Conservation (phyloP, 2,113 vertebrate species). For the Anoura caudifer region DNA sequence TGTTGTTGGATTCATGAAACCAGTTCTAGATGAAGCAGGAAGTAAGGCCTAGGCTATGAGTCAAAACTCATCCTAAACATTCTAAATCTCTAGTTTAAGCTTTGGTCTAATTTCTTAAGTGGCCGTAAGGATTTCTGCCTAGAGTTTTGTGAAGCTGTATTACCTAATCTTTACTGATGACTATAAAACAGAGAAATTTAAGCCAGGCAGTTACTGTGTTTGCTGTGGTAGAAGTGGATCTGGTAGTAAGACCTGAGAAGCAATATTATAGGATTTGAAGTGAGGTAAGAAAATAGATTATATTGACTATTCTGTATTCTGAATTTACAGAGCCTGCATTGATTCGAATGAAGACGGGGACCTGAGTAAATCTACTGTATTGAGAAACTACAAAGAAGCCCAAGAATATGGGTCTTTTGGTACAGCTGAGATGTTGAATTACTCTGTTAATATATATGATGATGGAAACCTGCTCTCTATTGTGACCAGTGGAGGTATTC, state of each 20-base stretch:
- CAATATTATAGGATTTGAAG: not conserved
- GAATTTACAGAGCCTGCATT: constrained; percentile 89
- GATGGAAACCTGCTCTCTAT: constrained; percentile 97
- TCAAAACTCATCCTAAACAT: not conserved
- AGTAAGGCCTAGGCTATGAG: not conserved
- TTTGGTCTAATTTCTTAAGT: not conserved
- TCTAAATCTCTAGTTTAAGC: not conserved
- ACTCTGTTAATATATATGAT: constrained; percentile 96
- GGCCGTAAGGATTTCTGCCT: not conserved
- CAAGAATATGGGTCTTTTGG: constrained; percentile 95
- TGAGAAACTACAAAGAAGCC: constrained; percentile 91
- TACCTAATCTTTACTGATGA: not conserved
- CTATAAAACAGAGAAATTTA: not conserved
- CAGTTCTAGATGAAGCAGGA: not conserved
- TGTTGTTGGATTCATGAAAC: not conserved
- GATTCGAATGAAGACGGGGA: constrained; percentile 94
- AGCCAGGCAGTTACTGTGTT: not conserved
- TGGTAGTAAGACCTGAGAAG: not conserved
- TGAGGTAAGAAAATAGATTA: not conserved
- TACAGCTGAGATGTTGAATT: constrained; percentile 97
- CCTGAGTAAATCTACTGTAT: constrained; percentile 85
- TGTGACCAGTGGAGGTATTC: constrained; percentile 96
- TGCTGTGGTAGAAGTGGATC: not conserved
- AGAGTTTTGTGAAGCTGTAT: not conserved
- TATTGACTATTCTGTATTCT: not conserved